Percentiles rank a stretch among this genome's conserved stretches.
Conservation (phyloP, 92 coral and sea anemone species). For the Zoanthus solanderi region DNA sequence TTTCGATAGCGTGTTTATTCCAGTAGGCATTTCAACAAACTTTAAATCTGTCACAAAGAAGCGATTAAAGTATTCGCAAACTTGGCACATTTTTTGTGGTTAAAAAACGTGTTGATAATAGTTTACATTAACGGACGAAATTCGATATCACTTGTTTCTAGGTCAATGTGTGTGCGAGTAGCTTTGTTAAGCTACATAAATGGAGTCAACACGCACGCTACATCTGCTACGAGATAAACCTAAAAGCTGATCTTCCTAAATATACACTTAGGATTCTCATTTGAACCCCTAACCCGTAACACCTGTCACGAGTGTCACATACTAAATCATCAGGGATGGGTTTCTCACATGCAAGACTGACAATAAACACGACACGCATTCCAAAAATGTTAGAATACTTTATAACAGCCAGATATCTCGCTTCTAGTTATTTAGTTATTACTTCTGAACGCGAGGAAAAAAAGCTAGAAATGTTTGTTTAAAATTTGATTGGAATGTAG, state of each 20-base stretch:
- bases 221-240: conserved; percentile 13
- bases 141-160: background rate
- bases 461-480: background rate
- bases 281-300: background rate
- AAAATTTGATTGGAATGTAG: conserved; percentile 7
- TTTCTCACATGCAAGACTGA: background rate
- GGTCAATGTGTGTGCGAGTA: background rate
- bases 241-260: background rate
- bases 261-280: no score
- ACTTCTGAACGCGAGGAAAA: background rate
- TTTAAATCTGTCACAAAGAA: background rate
- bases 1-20: background rate
- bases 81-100: background rate
- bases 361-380: background rate
- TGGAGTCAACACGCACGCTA: background rate
- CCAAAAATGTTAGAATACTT: background rate
- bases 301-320: background rate
- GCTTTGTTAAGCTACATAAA: no score
- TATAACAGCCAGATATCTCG: background rate
- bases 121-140: background rate
- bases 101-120: background rate
- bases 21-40: background rate
- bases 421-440: background rate
- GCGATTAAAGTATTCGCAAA: background rate
- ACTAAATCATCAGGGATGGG: background rate